Evolutionary conservation across 1,140 invertebrate genomes (phyloP).

Genomic region (Onthophagus taurus): DNA sequence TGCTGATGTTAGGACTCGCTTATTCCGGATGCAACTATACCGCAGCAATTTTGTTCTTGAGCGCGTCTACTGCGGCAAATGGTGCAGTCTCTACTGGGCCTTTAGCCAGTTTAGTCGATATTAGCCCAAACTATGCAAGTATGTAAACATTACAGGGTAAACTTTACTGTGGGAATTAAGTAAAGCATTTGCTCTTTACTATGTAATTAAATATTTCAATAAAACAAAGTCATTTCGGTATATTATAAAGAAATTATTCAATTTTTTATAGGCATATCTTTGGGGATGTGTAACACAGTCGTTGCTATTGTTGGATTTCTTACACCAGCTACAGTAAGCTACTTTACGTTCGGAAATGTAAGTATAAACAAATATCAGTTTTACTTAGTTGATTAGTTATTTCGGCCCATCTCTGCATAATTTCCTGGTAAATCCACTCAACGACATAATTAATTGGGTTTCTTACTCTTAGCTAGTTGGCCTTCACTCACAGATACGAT

Average conservation of each 20-base stretch:
- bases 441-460: too few relatives aligned
- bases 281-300: slow-evolving; percentile 26
- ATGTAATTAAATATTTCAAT: slow-evolving; percentile 2
- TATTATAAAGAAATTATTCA: slow-evolving; percentile 5
- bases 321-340: slow-evolving; percentile 28
- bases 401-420: too few relatives aligned
- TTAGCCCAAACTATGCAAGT: slow-evolving; percentile 61
- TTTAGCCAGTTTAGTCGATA: slow-evolving; percentile 52
- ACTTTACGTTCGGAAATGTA: slow-evolving; percentile 31
- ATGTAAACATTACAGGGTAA: slow-evolving; percentile 20
- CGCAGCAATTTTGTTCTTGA: slow-evolving; percentile 50
- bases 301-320: slow-evolving; percentile 28
- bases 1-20: slow-evolving; percentile 48
- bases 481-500: too few relatives aligned
- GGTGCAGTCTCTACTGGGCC: slow-evolving; percentile 57
- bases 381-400: too few relatives aligned
- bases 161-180: too few relatives aligned
- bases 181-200: slow-evolving; percentile 1
- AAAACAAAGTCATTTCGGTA: background rate
- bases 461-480: too few relatives aligned
- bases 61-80: slow-evolving; percentile 48
- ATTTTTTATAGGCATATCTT: slow-evolving; percentile 26
- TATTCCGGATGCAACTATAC: slow-evolving; percentile 53
- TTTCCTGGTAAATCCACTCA: too few relatives aligned
- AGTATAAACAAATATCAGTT: slow-evolving; percentile 12